Evolutionary conservation across 2,888 invertebrate species (phyloP).

Genomic region (Germaria angustata): DNA sequence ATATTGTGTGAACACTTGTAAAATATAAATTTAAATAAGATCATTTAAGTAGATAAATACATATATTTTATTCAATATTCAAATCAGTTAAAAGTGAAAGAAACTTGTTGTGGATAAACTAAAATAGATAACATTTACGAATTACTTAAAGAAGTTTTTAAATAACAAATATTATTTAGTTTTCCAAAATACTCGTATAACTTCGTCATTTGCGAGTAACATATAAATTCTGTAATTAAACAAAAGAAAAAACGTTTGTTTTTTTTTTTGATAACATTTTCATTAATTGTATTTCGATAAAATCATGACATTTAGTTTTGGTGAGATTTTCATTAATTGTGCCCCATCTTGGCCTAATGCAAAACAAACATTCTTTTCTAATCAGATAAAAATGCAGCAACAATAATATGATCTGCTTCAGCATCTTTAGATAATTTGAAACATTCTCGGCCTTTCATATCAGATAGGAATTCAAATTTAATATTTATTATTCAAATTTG

Average conservation of each 20-base stretch:
- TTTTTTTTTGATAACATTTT: constrained; percentile 61
- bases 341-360: neutral
- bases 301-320: constrained; percentile 57
- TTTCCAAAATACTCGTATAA: constrained; percentile 13
- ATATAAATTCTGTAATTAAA: constrained; percentile 41
- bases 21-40: constrained; percentile 66
- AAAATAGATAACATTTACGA: constrained; percentile 26
- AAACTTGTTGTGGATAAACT: constrained; percentile 35
- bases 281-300: constrained; percentile 65
- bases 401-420: neutral
- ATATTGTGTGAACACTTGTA: constrained; percentile 64
- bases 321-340: constrained; percentile 67
- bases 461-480: constrained; percentile 16
- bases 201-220: constrained; percentile 42
- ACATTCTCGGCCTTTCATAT: constrained; percentile 23
- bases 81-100: constrained; percentile 13
- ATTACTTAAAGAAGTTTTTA: neutral
- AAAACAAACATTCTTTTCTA: constrained; percentile 23
- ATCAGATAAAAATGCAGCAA: constrained; percentile 44
- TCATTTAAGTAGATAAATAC: constrained; percentile 49
- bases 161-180: constrained; percentile 16
- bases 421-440: constrained; percentile 7
- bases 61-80: constrained; percentile 38
- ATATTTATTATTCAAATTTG: constrained; percentile 8
- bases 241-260: no score